Evolutionary conservation across 2,113 vertebrate genomes (phyloP).

Genomic region (Pseudois nayaur): DNA sequence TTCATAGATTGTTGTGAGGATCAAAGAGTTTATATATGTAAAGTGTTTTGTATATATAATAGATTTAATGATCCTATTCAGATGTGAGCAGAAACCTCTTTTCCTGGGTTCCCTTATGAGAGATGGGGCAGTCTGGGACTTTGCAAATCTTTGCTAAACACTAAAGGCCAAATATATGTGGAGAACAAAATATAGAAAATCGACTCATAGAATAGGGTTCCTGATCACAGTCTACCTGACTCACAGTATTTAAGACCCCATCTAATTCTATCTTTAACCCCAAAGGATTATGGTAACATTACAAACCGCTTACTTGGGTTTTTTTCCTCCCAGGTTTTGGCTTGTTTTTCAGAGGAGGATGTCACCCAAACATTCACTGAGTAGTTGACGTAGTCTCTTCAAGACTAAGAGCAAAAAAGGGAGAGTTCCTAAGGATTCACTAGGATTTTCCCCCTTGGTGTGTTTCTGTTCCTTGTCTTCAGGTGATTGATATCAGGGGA

Average conservation of each 20-base stretch:
- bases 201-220: background rate
- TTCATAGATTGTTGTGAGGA: background rate
- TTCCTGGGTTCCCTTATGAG: background rate
- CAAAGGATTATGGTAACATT: background rate
- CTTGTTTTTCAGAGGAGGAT: background rate
- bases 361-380: background rate
- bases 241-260: background rate
- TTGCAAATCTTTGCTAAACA: background rate
- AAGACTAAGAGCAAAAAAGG: background rate
- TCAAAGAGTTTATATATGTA: background rate
- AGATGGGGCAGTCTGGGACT: background rate
- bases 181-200: background rate
- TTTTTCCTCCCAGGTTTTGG: background rate
- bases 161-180: background rate
- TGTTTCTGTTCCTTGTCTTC: background rate
- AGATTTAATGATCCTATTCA: background rate
- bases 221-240: background rate
- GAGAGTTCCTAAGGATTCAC: background rate
- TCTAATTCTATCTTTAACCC: background rate
- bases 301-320: background rate
- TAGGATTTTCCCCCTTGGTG: background rate
- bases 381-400: background rate
- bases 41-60: background rate
- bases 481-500: background rate
- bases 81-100: background rate